Base-by-base conservation (phyloP, 1,140 invertebrate genomes). In the Penaeus vannamei region DNA sequence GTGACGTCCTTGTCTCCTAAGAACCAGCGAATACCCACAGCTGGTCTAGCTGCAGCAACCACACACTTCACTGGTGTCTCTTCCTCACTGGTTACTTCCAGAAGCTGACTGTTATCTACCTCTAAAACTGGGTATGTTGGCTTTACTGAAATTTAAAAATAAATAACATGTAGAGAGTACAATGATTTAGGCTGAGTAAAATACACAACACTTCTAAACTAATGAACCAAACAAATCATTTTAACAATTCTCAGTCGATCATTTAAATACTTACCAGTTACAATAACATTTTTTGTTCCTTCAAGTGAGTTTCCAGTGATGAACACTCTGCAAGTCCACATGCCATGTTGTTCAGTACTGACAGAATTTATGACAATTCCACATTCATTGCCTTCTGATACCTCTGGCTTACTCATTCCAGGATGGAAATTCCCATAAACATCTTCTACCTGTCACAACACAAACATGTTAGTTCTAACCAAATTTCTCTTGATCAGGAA, bases 281-380 rank as follows among this genome's bases (percentile, higher is more conserved):
- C 90, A 14, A 90, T 87, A 10, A 91, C 87, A 36, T 89, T 90
- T 66, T 91, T 91, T n/a, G 84, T 60, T 53, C 66, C 85, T 53
- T 84, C 72, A 5, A 91, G 82, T 8, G 90, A 87, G 59, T 91
- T 80, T 20, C 86, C 90, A 22, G 84, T 61, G n/a, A 91, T 88
- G 53, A 90, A 91, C 14, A 91, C 90, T 87, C 85, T 91, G 36
- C 90, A 91, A 5, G 87, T 91, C 90, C 90, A 91, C 2, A 22
- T 20, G 53, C 90, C 90, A 32, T 91, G 90, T 42, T 91, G 87
- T 36, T 84, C 81, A 60, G 84, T 89, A 72, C 81, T 66, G 22
- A 81, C 90, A 23, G 90, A 86, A 72, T 91, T 86, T 14, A 91
- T 89, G 29, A 90, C 85, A 62, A 91, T 90, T n/a, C 90, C 90